Conservation (phyloP, 2,797 vertebrate genomes). For the Siniperca obscura region DNA sequence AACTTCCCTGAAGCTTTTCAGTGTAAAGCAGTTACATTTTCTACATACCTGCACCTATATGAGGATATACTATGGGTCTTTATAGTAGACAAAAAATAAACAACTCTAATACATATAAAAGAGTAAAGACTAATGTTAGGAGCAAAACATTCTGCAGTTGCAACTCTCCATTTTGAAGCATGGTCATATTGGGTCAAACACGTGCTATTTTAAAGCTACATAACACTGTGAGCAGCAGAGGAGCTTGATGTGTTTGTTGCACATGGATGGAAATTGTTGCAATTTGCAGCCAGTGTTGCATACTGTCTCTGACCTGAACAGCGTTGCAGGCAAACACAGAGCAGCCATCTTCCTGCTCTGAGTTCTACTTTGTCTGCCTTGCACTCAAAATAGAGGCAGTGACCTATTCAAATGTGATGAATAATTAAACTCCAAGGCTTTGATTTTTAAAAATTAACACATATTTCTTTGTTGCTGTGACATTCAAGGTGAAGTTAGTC, state of each 20-base stretch:
- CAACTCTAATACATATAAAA: slow-evolving; percentile 5
- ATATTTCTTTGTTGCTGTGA: slow-evolving; percentile 67
- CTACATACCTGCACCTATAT: background rate
- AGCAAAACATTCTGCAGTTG: slow-evolving; percentile 6
- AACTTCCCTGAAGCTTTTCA: background rate
- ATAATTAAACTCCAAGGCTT: slow-evolving; percentile 80
- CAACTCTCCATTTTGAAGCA: slow-evolving; percentile 2
- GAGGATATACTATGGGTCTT: background rate
- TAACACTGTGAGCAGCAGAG: slow-evolving; percentile 20
- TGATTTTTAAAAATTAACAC: slow-evolving; percentile 78
- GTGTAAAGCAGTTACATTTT: background rate
- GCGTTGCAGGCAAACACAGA: slow-evolving; percentile 46
- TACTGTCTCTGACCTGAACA: slow-evolving; percentile 45
- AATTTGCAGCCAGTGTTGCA: slow-evolving; percentile 29
- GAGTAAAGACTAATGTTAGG: background rate
- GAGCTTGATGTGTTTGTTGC: slow-evolving; percentile 39
- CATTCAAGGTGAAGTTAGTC: slow-evolving; percentile 67
- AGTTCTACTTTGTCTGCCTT: slow-evolving; percentile 72
- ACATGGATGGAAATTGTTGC: slow-evolving; percentile 34
- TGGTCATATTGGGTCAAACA: background rate
- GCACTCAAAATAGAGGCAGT: slow-evolving; percentile 78
- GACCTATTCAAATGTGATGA: slow-evolving; percentile 84
- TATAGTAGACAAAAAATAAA: background rate
- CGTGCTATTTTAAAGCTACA: slow-evolving; percentile 13
- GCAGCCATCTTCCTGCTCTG: slow-evolving; percentile 59